Evolutionary conservation across 2,888 invertebrate genomes (phyloP), one percentile per base, ranked within the genome.

Genomic region (Ochropleura plecta): DNA sequence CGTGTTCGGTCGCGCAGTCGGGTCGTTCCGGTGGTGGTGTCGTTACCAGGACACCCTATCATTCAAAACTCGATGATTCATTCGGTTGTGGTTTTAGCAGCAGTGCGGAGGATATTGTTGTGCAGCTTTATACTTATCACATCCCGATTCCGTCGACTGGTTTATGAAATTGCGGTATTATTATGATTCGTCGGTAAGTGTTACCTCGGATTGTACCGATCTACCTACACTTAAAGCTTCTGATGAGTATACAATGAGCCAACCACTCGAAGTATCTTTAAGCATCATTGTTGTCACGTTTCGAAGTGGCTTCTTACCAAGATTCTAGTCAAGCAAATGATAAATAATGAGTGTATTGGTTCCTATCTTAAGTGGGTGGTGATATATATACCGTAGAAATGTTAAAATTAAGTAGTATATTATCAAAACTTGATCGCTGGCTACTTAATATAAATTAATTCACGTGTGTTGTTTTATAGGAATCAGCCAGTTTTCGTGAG

Each of bases 141-240:
- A 74, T 77, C 78, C 70, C 78, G 67, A 83, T 81, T 81, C 75
- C 70, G 82, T 89, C 72, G 81, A 72, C 77, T 80, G 66, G 91
- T 95, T 91, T 89, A 95, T 96, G 95, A 95, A 94, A 93, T 91
- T 96, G 82, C 90, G 93, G 86, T 95, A 96, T 88, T 96, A 93
- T 90, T 96, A 96, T 89, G 96, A 96, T 88, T 92, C 95, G 71
- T 93, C 96, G 94, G 96, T 96, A 91, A 86, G 96, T 95, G 82
- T 77, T 80, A 51, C 68, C 44, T 74, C 42, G 53, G 42, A 14
- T 40, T 42, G 20, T 20, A 30, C 48, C 5, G 30, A 62, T 46
- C 64, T 76, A 75, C 70, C 70, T 70, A 73, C 67, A 76, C 53
- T 40, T 48, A 57, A 55, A 55, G 14, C 49, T 48, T 73, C 49